Conservation (phyloP, 2,113 vertebrate species). For the Callocephalon fimbriatum region DNA sequence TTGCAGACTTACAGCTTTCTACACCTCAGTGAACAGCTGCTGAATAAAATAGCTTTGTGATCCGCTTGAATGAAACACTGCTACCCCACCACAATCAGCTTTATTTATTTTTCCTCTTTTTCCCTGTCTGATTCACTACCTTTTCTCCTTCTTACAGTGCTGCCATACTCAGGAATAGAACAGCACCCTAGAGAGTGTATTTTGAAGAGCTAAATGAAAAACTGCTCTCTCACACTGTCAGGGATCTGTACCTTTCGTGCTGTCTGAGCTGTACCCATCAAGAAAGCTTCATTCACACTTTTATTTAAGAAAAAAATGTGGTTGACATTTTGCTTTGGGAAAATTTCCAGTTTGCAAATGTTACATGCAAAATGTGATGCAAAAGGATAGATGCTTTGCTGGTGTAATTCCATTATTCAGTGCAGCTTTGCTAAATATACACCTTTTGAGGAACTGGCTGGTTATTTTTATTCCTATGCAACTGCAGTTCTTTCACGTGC, state of each 20-base stretch:
- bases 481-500: not conserved
- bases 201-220: conserved; percentile 29
- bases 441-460: not conserved
- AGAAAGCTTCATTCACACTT: conserved; percentile 21
- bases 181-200: not conserved
- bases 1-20: conserved; percentile 33
- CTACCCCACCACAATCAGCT: not conserved
- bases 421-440: not conserved
- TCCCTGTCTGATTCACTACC: not conserved
- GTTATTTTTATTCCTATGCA: conserved; percentile 2
- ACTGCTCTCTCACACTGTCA: not conserved
- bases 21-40: conserved; percentile 66
- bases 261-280: conserved; percentile 35
- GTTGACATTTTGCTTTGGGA: not conserved
- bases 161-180: conserved; percentile 38
- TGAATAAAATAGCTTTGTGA: conserved; percentile 44
- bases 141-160: conserved; percentile 21
- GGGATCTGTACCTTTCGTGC: not conserved
- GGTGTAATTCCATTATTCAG: not conserved
- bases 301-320: not conserved
- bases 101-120: conserved; percentile 28
- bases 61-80: not conserved
- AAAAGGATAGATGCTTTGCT: not conserved
- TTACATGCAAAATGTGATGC: not conserved
- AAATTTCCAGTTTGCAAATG: not conserved